These are phyloP conservation scores for Lepidocyrtinus sp. DNA, from an alignment of 2,888 invertebrate species.

Conservation along the genomic window DNA sequence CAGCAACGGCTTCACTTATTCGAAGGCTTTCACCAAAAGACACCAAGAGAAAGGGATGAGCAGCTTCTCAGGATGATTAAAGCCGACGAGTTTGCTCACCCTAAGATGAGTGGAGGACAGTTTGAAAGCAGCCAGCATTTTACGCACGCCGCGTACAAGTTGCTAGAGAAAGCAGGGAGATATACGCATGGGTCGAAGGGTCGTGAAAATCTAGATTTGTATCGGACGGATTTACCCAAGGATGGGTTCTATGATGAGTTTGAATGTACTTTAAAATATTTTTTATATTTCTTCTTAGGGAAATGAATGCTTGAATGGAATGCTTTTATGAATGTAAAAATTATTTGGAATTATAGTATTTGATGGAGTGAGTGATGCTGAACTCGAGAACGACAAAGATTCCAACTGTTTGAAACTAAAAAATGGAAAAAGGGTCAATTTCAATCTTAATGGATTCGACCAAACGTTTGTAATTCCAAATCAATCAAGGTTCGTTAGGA, in stretches of 20 bases:
- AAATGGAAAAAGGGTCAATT: constrained; percentile 9
- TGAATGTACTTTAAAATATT: background rate
- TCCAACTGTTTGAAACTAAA: background rate
- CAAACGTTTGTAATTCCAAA: constrained; percentile 13
- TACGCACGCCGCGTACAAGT: background rate
- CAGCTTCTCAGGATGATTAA: constrained; percentile 16
- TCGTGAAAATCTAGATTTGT: background rate
- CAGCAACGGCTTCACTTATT: constrained; percentile 21
- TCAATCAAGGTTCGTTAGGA: constrained; percentile 4
- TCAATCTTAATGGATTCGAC: constrained; percentile 14
- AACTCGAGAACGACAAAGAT: constrained; percentile 1
- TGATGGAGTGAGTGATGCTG: background rate
- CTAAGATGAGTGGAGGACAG: background rate
- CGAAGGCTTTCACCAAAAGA: constrained; percentile 9
- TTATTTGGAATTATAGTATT: constrained; percentile 12
- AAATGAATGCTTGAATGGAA: too few species aligned
- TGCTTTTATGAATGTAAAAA: background rate
- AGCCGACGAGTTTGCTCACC: constrained; percentile 26
- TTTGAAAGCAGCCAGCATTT: background rate
- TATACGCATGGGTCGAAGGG: background rate
- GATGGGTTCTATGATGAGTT: constrained; percentile 20
- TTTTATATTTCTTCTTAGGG: background rate
- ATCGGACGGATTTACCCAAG: background rate
- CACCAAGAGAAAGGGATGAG: constrained; percentile 17
- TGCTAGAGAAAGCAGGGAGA: background rate